These are phyloP conservation scores for Lepidotrigona ventralis DNA, from an alignment of 1,140 invertebrate genomes.

Conservation along the genomic window DNA sequence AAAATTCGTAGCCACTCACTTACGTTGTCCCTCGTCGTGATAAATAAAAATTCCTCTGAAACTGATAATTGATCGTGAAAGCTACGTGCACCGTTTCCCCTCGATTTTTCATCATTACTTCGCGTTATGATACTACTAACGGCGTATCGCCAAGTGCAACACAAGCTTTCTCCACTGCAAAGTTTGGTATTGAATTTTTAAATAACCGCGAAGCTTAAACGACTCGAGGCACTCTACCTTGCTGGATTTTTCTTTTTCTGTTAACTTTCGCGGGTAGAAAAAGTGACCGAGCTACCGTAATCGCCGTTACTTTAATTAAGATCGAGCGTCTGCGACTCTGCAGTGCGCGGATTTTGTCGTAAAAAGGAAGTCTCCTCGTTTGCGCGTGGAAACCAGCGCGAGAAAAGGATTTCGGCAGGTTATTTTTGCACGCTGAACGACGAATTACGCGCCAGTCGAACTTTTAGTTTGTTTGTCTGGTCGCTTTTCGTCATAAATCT, in stretches of 20 bases:
- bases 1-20: too few relatives aligned
- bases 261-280: too few relatives aligned
- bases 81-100: too few relatives aligned
- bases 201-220: not conserved
- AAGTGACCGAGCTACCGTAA: not conserved
- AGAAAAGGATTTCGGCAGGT: not conserved
- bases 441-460: slow-evolving; percentile 1
- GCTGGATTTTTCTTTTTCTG: too few relatives aligned
- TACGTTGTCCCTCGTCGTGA: too few relatives aligned
- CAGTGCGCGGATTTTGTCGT: not conserved
- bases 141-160: not conserved
- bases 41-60: too few relatives aligned
- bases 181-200: not conserved
- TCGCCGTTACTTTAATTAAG: slow-evolving; percentile 22
- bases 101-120: not conserved
- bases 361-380: not conserved
- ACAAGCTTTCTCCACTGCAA: not conserved
- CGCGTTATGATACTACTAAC: not conserved
- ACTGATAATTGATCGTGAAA: too few relatives aligned
- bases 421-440: not conserved
- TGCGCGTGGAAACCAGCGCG: too few relatives aligned
- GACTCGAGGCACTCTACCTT: not conserved
- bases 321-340: not conserved
- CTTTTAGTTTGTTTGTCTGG: slow-evolving; percentile 6
- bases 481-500: not conserved